These are phyloP conservation scores for Vulpes lagopus DNA, from an alignment of 2,113 vertebrate species.

Conservation along the genomic window DNA sequence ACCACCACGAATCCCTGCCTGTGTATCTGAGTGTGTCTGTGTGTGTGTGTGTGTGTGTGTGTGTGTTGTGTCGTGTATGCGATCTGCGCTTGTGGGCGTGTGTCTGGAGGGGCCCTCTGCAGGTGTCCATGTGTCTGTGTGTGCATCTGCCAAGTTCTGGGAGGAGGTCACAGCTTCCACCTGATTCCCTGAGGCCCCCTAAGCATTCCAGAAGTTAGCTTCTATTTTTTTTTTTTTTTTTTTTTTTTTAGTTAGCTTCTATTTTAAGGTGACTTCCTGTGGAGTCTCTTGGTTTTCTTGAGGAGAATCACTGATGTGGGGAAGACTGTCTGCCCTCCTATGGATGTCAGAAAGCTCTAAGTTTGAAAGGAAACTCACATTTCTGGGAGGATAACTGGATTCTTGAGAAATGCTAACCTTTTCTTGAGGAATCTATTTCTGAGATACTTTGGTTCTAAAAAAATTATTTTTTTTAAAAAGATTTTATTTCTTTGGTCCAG, in stretches of 20 bases:
- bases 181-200: not conserved
- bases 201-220: rapidly evolving
- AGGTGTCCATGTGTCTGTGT: too few relatives aligned
- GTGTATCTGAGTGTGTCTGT: not conserved
- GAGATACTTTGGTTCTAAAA: not conserved
- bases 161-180: not conserved
- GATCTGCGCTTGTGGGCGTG: too few relatives aligned
- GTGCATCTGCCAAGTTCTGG: not conserved
- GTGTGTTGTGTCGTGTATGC: not conserved
- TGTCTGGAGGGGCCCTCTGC: not conserved
- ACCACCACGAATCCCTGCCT: rapidly evolving
- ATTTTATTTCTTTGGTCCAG: not conserved
- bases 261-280: not conserved
- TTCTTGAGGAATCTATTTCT: not conserved
- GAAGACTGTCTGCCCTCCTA: not conserved
- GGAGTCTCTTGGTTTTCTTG: not conserved
- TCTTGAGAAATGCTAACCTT: not conserved
- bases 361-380: not conserved
- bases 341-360: not conserved
- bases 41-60: not conserved
- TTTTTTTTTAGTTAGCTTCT: rapidly evolving
- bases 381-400: not conserved
- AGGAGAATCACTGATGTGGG: not conserved
- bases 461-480: not conserved
- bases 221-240: too few relatives aligned